Evolutionary conservation across 2,797 vertebrate genomes (phyloP), one percentile per base, ranked within the genome.

Genomic region (Myotis daubentonii): DNA sequence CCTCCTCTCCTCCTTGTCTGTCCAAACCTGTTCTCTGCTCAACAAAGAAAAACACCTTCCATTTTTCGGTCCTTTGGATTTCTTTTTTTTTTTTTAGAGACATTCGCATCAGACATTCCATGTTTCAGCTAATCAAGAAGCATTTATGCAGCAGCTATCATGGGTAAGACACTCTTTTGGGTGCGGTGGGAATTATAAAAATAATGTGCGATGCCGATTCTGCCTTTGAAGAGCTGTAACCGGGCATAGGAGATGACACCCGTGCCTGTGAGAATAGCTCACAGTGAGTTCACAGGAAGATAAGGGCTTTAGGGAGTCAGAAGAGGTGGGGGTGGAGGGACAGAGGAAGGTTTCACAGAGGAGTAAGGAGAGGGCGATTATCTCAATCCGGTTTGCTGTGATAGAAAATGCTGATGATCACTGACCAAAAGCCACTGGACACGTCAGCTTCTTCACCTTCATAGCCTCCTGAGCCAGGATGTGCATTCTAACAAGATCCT

Each of bases 101-200:
- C 23, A 53, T 84, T 72, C 49, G 51, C 23, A 71, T 47, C 10
- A 72, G n/a, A 76, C 8, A 47, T 25, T 72, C 9, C 22, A n/a
- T 36, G 33, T 89, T 93, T 95, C 33, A 85, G 23, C 94, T 55
- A 93, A 71, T 66, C 25, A 70, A 65, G 33, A 91, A 89, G 36
- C 15, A 78, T 90, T 79, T 82, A 85, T 47, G 36, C 38, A 81
- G 33, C 3, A 66, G n/a, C 49, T 65, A 4, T 62, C 80, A 41
- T 49, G 38, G 53, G 3, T 41, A 41, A 93, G 57, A 7, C 17
- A 36, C 23, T 86, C 33, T 87, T 88, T 72, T 15, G n/a, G 10
- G 44, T 76, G 30, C 6, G 41, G 15, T 36, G 33, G 74, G 70
- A 81, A 76, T 72, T 70, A 78, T 20, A 76, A 81, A 85, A 95